Evolutionary conservation across 2,113 vertebrate genomes (phyloP), one percentile per base, ranked within the genome.

Genomic region (Rutilus rutilus): DNA sequence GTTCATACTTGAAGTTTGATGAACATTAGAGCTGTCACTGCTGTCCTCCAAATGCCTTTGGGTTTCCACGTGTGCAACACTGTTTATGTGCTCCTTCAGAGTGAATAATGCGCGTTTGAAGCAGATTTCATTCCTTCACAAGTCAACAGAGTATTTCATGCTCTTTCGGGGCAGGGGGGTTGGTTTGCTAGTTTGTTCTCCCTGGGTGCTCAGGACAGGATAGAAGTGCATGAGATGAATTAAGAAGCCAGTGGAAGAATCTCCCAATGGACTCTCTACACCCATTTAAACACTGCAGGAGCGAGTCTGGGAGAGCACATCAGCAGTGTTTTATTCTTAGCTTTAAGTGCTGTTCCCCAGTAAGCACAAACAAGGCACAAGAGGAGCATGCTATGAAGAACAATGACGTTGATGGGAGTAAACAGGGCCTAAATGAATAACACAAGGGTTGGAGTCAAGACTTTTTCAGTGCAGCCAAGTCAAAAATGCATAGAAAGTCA

Each of bases 281-380:
- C 69, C 64, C 85, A 86, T 86, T 86, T 86, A 73, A 79, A 75
- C 78, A 6, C 78, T 36, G 78, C 78, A 75, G 23, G 50, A 62
- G 54, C 14, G 15, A 74, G 85, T 59, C 67, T n/a, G 50, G 59
- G 65, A 75, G 57, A 54, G 42, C 42, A 42, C 85, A 81, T 81
- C 23, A 11, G 50, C 23, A 45, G 64, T n/a, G n/a, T 59, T 86
- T 86, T 86, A 86, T 86, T 86, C 71, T 86, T 86, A 82, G 85
- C 85, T 59, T 85, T 79, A 86, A 86, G 84, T 86, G 84, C 77
- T 86, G 77, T 71, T 78, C 84, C 11, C 59, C 2, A 86, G 50
- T 54, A n/a, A 80, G 50, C 33, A 1, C 84, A 79, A 79, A 85
- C 76, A 79, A 36, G 77, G 62, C 75, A 78, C 74, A 36, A 65